Conservation (phyloP, 1,140 invertebrate species). For the Aphis craccivora region DNA sequence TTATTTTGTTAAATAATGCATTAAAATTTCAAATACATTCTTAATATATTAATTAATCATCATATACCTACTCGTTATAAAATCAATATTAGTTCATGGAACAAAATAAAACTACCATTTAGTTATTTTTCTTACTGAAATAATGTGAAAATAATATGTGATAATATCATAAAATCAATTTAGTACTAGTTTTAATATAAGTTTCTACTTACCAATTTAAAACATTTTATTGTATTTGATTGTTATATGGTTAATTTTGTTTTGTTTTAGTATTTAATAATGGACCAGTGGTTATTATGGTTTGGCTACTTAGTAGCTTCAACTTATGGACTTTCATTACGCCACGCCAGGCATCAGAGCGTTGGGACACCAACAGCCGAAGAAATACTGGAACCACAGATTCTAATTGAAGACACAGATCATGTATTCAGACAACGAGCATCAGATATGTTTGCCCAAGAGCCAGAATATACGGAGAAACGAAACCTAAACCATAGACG, state of each 20-base stretch:
- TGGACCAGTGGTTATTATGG: conserved; percentile 45
- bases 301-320: conserved; percentile 44
- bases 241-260: not conserved
- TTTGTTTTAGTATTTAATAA: conserved; percentile 43
- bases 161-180: not conserved
- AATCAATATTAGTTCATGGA: not conserved
- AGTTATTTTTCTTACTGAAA: not conserved
- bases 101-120: no score
- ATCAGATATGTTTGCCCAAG: conserved; percentile 52
- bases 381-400: conserved; percentile 50
- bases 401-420: conserved; percentile 34
- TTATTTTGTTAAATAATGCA: not conserved
- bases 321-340: conserved; percentile 38
- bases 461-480: conserved; percentile 39
- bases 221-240: not conserved
- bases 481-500: conserved; percentile 34
- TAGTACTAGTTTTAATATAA: not conserved
- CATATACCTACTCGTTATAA: not conserved
- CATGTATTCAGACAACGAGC: conserved; percentile 55
- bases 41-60: not conserved
- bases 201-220: not conserved
- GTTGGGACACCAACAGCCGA: conserved; percentile 37
- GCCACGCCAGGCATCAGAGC: conserved; percentile 45
- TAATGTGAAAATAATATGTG: not conserved
- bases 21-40: not conserved